These are phyloP conservation scores for Tragelaphus buxtoni DNA, from an alignment of 2,113 vertebrate species.

Conservation along the genomic window DNA sequence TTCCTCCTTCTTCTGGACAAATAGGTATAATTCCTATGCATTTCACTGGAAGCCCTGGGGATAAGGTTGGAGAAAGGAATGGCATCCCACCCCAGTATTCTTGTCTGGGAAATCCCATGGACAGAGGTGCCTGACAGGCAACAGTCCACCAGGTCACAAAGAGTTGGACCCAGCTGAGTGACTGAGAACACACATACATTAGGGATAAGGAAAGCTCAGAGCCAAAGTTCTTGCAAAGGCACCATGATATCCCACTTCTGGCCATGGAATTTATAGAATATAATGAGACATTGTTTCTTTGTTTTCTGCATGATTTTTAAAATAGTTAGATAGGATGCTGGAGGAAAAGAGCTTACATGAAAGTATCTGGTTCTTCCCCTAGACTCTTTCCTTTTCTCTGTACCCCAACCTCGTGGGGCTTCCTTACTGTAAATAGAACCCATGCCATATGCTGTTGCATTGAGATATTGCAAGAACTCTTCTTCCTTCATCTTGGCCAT, in stretches of 20 bases:
- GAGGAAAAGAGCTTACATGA: neutral
- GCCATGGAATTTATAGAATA: neutral
- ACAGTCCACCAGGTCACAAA: neutral
- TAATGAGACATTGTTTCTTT: neutral
- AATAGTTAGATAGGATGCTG: neutral
- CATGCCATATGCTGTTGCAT: neutral
- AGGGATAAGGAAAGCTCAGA: neutral
- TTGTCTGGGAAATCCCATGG: neutral
- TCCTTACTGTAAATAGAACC: neutral
- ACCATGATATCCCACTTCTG: neutral
- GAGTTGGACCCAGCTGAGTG: neutral
- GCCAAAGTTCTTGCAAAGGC: neutral
- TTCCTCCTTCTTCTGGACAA: neutral
- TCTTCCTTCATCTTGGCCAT: neutral
- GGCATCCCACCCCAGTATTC: neutral
- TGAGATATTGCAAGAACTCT: neutral
- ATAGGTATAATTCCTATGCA: fast-evolving
- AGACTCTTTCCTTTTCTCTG: neutral
- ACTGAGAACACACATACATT: neutral
- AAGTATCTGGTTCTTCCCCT: neutral
- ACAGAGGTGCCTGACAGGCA: neutral
- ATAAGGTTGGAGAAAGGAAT: neutral
- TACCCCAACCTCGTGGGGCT: fast-evolving
- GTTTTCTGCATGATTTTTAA: neutral
- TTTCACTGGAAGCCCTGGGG: neutral